Evolutionary conservation across 2,888 invertebrate species (phyloP).

Genomic region (Zygogramma bicolorata): DNA sequence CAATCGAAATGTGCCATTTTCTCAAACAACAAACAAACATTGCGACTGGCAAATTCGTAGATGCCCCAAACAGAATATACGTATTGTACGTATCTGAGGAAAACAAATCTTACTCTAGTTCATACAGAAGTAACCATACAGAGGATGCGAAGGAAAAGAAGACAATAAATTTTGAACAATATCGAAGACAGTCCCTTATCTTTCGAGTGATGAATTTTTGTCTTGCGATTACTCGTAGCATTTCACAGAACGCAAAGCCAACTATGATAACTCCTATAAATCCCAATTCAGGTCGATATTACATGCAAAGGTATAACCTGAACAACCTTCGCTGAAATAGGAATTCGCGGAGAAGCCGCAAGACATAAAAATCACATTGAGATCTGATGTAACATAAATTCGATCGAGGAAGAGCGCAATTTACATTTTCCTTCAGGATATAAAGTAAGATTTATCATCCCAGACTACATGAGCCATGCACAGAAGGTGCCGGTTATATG

Average conservation of each 20-base stretch:
- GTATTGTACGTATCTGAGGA: no score
- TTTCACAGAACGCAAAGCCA: background rate
- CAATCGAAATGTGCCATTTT: no score
- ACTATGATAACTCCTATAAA: background rate
- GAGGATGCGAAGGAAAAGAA: no score
- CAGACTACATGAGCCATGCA: background rate
- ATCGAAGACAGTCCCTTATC: no score
- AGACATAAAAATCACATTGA: slow-evolving; percentile 1
- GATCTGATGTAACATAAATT: background rate
- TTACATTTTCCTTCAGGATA: background rate
- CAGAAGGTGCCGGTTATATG: background rate
- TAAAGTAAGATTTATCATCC: background rate
- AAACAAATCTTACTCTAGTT: no score
- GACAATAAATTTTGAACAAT: no score
- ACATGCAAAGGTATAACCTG: background rate
- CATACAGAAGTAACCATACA: no score
- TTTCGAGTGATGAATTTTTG: no score
- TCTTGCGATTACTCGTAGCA: background rate
- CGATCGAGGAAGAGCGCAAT: background rate
- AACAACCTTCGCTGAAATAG: background rate
- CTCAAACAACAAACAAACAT: no score
- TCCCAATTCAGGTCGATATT: background rate
- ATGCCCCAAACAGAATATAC: no score
- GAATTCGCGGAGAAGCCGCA: background rate
- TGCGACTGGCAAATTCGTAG: no score